Conservation (phyloP, 2,888 invertebrate species). For the Oscheius onirici region DNA sequence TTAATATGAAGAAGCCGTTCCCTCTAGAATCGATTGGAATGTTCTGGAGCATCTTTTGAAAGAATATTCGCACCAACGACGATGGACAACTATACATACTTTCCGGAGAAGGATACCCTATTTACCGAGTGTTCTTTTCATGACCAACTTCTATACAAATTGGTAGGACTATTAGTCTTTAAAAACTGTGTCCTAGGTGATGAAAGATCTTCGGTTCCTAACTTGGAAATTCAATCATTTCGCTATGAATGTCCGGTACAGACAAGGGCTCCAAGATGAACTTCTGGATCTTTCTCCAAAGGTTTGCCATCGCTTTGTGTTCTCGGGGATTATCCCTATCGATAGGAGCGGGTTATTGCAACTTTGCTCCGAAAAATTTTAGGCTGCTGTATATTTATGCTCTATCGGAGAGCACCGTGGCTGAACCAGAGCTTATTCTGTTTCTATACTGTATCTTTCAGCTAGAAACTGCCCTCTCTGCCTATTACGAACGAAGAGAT, state of each 20-base stretch:
- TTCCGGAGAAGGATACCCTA: slow-evolving; percentile 25
- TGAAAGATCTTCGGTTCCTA: slow-evolving; percentile 30
- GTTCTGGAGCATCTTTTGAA: slow-evolving; percentile 1
- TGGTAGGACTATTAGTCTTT: slow-evolving; percentile 4
- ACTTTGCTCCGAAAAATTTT: no score
- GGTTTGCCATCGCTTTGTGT: no score
- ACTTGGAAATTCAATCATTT: slow-evolving; percentile 28
- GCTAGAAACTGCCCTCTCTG: not conserved
- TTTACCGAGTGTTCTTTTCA: slow-evolving; percentile 25
- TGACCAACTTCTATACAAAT: slow-evolving; percentile 16
- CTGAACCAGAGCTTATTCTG: no score
- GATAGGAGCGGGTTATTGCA: no score
- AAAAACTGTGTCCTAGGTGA: slow-evolving; percentile 3
- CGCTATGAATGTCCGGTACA: not conserved
- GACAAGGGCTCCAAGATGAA: not conserved
- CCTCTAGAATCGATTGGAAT: not conserved
- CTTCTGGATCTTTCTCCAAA: not conserved
- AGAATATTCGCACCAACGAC: not conserved
- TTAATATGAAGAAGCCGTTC: not conserved
- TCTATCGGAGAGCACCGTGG: no score
- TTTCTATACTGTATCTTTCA: slow-evolving; percentile 20
- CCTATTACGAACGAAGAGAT: slow-evolving; percentile 15
- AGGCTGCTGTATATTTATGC: no score
- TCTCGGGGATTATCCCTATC: no score
- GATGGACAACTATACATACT: slow-evolving; percentile 20